These are phyloP conservation scores for Crossaster papposus DNA, from an alignment of 53 echinoderm and acorn worm species.

Conservation along the genomic window DNA sequence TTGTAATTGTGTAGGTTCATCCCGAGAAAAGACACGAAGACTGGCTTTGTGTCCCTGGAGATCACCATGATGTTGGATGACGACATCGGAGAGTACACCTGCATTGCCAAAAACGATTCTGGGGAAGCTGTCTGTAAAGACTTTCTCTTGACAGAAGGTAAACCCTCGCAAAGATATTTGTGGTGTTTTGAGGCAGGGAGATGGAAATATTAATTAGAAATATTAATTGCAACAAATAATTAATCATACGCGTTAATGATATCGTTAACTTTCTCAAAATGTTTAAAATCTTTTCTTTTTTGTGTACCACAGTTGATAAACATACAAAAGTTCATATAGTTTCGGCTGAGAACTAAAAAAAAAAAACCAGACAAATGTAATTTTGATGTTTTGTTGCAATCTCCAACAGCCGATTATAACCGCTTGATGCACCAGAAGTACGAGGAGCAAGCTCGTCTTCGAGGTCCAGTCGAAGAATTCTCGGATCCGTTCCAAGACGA, in stretches of 20 bases:
- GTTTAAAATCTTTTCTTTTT: too few species aligned
- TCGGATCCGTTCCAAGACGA: constrained; percentile 67
- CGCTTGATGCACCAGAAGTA: constrained; percentile 69
- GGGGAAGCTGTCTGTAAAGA: constrained; percentile 81
- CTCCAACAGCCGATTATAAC: constrained; percentile 70
- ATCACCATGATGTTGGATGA: constrained; percentile 90
- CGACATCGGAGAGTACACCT: constrained; percentile 87
- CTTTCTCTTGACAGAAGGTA: constrained; percentile 74
- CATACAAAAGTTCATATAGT: too few species aligned
- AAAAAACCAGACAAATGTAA: neutral
- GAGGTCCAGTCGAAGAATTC: constrained; percentile 63
- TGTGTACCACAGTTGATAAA: too few species aligned
- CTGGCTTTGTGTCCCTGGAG: constrained; percentile 75
- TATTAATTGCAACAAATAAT: too few species aligned
- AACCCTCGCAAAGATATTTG: neutral
- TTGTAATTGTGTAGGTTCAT: constrained; percentile 66
- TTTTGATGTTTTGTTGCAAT: neutral
- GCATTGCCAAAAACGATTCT: constrained; percentile 86
- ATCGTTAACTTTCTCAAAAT: too few species aligned
- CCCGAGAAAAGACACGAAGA: constrained; percentile 74
- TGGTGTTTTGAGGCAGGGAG: too few species aligned
- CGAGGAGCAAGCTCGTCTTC: constrained; percentile 65
- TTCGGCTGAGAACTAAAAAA: too few species aligned
- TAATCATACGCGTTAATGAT: too few species aligned
- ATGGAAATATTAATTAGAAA: too few species aligned